Conservation (phyloP, 2,113 vertebrate genomes). For the Pycnonotus jocosus region DNA sequence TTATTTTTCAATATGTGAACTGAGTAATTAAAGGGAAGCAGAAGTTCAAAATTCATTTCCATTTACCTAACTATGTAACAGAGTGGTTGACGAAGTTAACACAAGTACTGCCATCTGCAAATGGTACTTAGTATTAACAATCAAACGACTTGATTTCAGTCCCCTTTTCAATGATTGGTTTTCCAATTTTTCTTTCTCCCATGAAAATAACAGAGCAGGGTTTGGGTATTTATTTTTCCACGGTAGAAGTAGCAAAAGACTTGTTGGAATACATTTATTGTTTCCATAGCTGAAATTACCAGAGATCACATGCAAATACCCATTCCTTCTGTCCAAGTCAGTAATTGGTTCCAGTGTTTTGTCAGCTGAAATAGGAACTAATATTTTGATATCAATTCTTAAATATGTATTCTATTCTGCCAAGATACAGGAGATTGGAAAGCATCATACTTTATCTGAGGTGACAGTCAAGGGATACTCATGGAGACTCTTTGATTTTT, state of each 20-base stretch:
- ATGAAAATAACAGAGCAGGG: neutral
- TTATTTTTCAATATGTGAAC: neutral
- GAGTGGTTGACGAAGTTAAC: neutral
- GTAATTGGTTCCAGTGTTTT: neutral
- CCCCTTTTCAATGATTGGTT: neutral
- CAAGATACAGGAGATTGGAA: neutral
- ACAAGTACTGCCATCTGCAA: neutral
- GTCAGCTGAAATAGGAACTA: neutral
- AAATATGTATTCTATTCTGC: neutral
- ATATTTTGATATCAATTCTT: neutral
- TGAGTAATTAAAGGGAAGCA: neutral
- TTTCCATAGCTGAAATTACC: neutral
- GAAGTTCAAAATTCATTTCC: accelerated
- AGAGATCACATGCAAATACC: neutral
- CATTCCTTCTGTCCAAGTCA: neutral
- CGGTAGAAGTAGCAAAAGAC: neutral
- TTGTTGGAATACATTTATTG: neutral
- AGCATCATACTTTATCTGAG: neutral
- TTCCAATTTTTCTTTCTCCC: neutral
- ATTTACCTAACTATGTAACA: neutral
- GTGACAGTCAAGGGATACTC: neutral
- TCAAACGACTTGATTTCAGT: neutral
- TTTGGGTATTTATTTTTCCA: neutral
- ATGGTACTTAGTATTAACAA: neutral
- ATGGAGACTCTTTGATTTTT: neutral